Evolutionary conservation across 1,140 invertebrate genomes (phyloP), one percentile per base, ranked within the genome.

Genomic region (Platorchestia sp.): DNA sequence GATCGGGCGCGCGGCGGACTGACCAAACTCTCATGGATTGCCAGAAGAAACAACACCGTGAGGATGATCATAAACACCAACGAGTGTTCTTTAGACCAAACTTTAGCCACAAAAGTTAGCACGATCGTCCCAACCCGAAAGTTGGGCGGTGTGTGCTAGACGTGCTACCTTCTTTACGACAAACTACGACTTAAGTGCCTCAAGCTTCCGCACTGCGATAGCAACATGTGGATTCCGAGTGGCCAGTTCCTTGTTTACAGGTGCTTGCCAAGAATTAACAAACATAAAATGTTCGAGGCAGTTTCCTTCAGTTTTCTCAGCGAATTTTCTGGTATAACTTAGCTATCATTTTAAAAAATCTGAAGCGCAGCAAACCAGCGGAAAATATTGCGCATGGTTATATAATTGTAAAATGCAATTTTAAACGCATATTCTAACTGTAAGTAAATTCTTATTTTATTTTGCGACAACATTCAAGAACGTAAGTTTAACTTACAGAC

Each of bases 1-100:
- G 41, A 89, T 89, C 87, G 43, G 36, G 43, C 87, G 41, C 87
- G 0, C 10, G 36, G 41, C 0, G 87, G 43, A 44, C 87, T 89
- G 91, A 42, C 91, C 43, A 93, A 45, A 93, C 43, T 93, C 40
- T 93, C 87, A 44, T 45, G 45, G 91, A 93, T 93, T 44, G 45
- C 36, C 91, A 93, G 45, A 45, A 93, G 91, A 93, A 93, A 93
- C 91, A 93, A 93, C 91, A 93, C 91, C 45, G 91, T 44, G 43
- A 93, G 91, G 91, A 93, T 93, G 91, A 93, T 93, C 91, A 93
- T 93, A 93, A 93, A 93, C 91, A 93, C 91, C 91, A 93, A 93
- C 91, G 91, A 93, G 91, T 93, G 91, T 93, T 93, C 91, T 93
- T 93, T 93, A 93, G 91, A 14, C 36, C 91, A 93, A 93, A 93